A percentile compares a stretch with the other conserved stretches of the same genome.
Conservation (phyloP, 2,113 vertebrate species). For the Zosterops japonicus region DNA sequence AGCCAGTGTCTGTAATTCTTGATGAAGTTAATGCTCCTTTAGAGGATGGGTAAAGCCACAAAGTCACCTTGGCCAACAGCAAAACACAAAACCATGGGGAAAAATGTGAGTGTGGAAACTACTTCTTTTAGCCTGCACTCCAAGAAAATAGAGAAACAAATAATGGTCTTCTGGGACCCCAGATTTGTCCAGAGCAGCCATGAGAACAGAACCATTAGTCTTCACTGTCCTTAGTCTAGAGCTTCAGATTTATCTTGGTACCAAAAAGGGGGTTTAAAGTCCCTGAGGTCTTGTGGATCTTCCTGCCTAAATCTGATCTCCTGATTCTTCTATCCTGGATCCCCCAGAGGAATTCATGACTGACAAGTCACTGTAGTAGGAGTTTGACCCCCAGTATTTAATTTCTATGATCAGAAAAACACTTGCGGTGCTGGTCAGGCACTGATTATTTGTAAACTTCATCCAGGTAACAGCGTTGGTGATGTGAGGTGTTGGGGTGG, state of each 20-base stretch:
- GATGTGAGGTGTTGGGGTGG: not conserved
- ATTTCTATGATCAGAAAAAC: not conserved
- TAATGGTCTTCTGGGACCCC: not conserved
- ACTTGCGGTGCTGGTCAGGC: not conserved
- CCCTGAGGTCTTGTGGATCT: not conserved
- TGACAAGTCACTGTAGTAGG: fast-evolving
- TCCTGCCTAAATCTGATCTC: not conserved
- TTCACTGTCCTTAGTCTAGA: not conserved
- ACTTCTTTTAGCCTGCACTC: not conserved
- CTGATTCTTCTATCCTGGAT: not conserved
- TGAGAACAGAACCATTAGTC: not conserved
- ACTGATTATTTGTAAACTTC: not conserved
- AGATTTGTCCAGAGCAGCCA: not conserved
- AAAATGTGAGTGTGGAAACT: not conserved
- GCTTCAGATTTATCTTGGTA: not conserved
- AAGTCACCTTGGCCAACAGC: not conserved
- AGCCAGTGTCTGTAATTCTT: not conserved
- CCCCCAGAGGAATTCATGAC: not conserved
- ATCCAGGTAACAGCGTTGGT: not conserved
- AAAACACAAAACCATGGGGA: not conserved
- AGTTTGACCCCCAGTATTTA: fast-evolving
- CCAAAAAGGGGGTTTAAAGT: not conserved
- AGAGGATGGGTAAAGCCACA: not conserved
- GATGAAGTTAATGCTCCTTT: not conserved
- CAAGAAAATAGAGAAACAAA: not conserved